Base-by-base conservation (phyloP, 2,797 vertebrate genomes). In the Danio albolineatus region DNA sequence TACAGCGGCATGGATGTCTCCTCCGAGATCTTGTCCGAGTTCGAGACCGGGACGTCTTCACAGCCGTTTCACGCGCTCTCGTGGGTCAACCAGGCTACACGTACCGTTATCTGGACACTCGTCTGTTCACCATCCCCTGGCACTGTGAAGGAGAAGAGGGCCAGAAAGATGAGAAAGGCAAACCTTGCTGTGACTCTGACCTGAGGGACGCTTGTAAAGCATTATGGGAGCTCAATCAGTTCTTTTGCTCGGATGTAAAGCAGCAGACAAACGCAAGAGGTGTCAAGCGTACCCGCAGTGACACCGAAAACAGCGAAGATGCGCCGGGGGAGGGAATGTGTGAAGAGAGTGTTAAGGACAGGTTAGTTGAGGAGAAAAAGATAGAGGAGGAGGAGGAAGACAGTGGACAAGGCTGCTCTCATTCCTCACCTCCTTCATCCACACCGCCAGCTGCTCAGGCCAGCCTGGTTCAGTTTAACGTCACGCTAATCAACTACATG, bases 401-500 rank as follows among this genome's bases (percentile, higher is more conserved):
- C 54, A 81, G 78, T 0, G 85, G 86, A 9, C 85, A 85, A 75
- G 88, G 92, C 46, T 90, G 90, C 62, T 93, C 92, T 19, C 88
- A 90, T 72, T 86, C 90, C 10, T 79, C 73, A 48, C 89, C 87
- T 80, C 90, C 90, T 53, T 86, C 85, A 2, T 83, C 75, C 66
- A 77, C 73, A 17, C 39, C 73, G 2, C 85, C 73, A 84, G 78
- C 88, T 0, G 86, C 86, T 28, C 85, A 88, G 0, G 82, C 88
- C 0, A 85, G 86, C n/a, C 87, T 86, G 0, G 83, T 86, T 57
- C 90, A 90, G 78, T 99, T 95, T 87, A 99, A 98, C 10, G 89
- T 99, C 87, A 97, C 96, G 57, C 91, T 99, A 88, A 92, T 99
- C 80, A 99, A 99, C 92, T 99, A 98, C 89, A 98, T 99, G 97